Percentiles rank a stretch among this genome's conserved stretches.
Conservation (phyloP, 2,888 invertebrate species). For the Serripes groenlandicus region DNA sequence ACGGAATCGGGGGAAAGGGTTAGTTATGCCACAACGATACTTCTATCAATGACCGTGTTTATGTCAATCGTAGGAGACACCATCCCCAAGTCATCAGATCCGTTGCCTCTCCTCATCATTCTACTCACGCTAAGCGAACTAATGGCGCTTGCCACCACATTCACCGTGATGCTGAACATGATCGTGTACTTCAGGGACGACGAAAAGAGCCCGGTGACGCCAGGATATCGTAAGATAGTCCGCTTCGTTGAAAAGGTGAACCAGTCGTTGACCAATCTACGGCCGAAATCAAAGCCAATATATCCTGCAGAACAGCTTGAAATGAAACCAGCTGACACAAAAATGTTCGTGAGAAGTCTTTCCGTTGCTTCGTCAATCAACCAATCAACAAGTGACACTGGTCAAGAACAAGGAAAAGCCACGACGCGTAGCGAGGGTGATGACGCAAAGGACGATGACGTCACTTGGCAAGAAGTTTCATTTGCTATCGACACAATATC, state of each 20-base stretch:
- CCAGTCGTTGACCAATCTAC: no score
- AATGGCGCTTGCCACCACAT: neutral
- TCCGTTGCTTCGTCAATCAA: no score
- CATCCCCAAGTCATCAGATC: constrained; percentile 16
- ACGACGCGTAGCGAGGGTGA: no score
- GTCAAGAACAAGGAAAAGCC: neutral
- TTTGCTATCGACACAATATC: constrained; percentile 4
- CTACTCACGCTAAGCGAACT: neutral
- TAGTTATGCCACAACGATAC: constrained; percentile 15
- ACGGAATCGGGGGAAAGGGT: constrained; percentile 29
- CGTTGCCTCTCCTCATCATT: neutral
- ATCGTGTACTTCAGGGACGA: neutral
- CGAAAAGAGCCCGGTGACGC: neutral
- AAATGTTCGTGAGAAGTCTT: no score
- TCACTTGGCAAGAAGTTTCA: constrained; percentile 4
- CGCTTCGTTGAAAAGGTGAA: no score
- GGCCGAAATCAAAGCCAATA: no score
- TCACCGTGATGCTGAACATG: constrained; percentile 13
- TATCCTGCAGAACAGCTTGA: no score
- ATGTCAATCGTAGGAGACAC: constrained; percentile 5
- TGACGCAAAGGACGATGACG: no score
- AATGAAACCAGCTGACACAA: no score
- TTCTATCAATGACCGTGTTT: constrained; percentile 15
- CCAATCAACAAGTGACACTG: no score
- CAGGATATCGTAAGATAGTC: neutral